These are phyloP conservation scores for Pelochelys cantorii DNA, from an alignment of 2,797 vertebrate species.

Conservation along the genomic window DNA sequence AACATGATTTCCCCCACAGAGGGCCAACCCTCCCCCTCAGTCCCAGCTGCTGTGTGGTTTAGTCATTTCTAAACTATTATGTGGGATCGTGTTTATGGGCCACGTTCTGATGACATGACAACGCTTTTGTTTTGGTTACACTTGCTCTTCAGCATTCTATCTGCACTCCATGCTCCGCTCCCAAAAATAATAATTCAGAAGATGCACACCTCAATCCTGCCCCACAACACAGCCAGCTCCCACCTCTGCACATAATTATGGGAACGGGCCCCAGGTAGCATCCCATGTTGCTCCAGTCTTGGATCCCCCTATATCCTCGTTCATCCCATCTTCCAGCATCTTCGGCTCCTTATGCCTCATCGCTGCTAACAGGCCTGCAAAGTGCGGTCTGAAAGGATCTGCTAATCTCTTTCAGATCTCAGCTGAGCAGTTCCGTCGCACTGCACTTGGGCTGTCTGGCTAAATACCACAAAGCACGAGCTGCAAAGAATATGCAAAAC, in stretches of 20 bases:
- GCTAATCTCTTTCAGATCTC: not conserved
- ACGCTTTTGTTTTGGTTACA: not conserved
- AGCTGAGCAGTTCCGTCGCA: accelerated
- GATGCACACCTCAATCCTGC: not conserved
- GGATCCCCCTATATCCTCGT: not conserved
- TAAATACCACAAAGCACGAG: not conserved
- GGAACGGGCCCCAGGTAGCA: not conserved
- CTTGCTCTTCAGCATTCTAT: not conserved
- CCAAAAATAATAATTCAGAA: not conserved
- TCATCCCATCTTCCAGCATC: not conserved
- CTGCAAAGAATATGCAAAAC: constrained; percentile 55
- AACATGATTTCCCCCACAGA: not conserved
- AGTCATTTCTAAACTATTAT: not conserved
- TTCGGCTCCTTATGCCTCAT: not conserved
- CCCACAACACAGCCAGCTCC: not conserved
- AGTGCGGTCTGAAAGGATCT: not conserved
- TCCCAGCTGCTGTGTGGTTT: not conserved
- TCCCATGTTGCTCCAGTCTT: not conserved
- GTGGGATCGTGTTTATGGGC: not conserved
- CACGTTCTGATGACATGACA: not conserved
- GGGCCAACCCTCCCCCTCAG: not conserved
- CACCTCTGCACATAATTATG: not conserved
- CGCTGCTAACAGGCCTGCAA: not conserved
- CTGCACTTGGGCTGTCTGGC: accelerated
- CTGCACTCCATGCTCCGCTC: not conserved